These are phyloP conservation scores for Heliconius hewitsoni DNA, from an alignment of 1,140 invertebrate species.

Conservation along the genomic window DNA sequence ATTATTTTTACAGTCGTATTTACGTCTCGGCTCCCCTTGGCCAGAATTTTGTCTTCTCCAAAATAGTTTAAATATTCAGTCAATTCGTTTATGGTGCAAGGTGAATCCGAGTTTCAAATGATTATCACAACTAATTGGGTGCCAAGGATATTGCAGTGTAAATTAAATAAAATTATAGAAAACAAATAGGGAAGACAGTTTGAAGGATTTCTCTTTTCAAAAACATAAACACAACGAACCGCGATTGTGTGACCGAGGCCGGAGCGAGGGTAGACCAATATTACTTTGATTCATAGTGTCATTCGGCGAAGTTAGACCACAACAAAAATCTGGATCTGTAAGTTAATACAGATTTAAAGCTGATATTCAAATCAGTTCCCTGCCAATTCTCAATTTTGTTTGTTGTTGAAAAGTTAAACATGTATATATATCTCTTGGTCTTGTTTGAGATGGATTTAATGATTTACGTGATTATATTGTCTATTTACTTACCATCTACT, in stretches of 20 bases:
- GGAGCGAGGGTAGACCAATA: conserved; percentile 82
- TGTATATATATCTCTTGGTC: not conserved
- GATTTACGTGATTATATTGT: conserved; percentile 19
- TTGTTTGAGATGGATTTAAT: not conserved
- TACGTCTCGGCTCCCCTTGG: conserved; percentile 26
- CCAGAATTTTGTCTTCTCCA: conserved; percentile 3
- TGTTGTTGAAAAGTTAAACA: not conserved
- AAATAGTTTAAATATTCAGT: not conserved
- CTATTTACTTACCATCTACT: conserved; percentile 86
- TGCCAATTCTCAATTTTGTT: not conserved
- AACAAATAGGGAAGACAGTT: conserved; percentile 25
- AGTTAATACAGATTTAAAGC: conserved; percentile 69
- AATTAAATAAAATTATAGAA: conserved; percentile 26
- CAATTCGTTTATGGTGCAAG: conserved; percentile 15
- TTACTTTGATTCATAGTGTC: conserved; percentile 80
- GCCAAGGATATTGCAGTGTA: conserved; percentile 30
- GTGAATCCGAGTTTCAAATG: conserved; percentile 27
- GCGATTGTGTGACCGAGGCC: conserved; percentile 84
- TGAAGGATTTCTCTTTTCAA: conserved; percentile 75
- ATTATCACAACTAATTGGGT: conserved; percentile 26
- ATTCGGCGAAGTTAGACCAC: conserved; percentile 88
- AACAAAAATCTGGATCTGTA: conserved; percentile 94
- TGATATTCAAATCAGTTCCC: conserved; percentile 6
- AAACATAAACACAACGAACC: conserved; percentile 83
- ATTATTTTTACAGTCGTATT: conserved; percentile 14